Base-by-base conservation (phyloP, 1,140 invertebrate genomes). In the Daktulosphaira vitifoliae region DNA sequence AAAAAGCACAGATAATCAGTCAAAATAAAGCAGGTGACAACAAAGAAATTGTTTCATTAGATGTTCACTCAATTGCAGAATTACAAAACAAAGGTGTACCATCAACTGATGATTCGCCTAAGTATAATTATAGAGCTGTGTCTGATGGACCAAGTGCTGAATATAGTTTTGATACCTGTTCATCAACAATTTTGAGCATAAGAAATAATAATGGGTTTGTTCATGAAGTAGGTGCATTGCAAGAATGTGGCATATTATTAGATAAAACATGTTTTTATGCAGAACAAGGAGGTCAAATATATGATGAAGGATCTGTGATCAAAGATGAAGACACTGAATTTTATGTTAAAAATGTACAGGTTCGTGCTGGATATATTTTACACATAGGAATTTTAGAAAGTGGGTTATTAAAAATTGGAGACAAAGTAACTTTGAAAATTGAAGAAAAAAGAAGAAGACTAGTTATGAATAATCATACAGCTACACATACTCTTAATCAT, bases 391-490 rank as follows among this genome's bases (percentile, higher is more conserved):
- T 84, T 69, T 80, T 90, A 48, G 90, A 93, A 77, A 95, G 22
- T n/a, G 67, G 95, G 18, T 81, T 74, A 1, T 75, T 99, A 9
- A 83, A 80, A 72, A 84, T 95, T 54, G 94, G 94, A 2, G 96
- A 99, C 77, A 81, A 82, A 72, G 78, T 99, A 8, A 78, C 82
- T 59, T 77, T 96, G 15, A 81, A 87, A 67, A 81, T 99, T 67
- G 95, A 99, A 77, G 83, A 83, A 56, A 80, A 84, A 69, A 81
- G 94, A 66, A 79, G 95, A 73, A 81, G 87, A 70, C 76, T 90
- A 6, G 81, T 98, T 22, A 99, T 99, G 97, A 96, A 91, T 72
- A 99, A 99, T 78, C 97, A 99, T 72, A 99, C 96, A 22, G 97
- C 92, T 23, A 99, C 97, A 1, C 97, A 99, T 77, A 84, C 95